phyloP scores from a whole-genome alignment of 2,113 vertebrate genomes.

The Montifringilla adamsi region DNA sequence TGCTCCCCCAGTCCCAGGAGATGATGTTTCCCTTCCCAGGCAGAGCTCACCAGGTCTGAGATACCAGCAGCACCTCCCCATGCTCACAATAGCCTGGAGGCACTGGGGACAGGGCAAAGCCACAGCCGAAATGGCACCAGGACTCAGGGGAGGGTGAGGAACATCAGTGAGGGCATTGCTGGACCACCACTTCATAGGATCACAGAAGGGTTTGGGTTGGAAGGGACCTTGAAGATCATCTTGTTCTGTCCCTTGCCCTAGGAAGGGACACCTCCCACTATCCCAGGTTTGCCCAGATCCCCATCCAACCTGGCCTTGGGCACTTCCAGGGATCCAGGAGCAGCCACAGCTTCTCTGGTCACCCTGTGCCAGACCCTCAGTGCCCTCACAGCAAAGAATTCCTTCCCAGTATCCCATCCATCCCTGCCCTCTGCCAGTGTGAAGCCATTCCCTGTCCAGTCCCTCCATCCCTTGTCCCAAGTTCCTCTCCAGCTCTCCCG shows the following conservation, averaged over 20 bases:
- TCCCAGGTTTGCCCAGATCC: neutral
- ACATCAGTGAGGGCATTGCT: neutral
- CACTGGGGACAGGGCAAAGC: rapidly evolving
- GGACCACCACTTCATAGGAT: neutral
- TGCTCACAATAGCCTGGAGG: rapidly evolving
- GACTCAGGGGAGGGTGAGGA: neutral
- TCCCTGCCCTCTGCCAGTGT: rapidly evolving
- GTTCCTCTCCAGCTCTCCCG: neutral
- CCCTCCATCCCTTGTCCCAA: neutral
- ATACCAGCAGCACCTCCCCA: neutral
- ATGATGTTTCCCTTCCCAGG: neutral
- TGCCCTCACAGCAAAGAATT: rapidly evolving
- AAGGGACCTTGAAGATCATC: neutral
- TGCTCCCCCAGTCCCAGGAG: neutral
- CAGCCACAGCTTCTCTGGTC: neutral
- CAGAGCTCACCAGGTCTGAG: neutral
- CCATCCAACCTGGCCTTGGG: rapidly evolving
- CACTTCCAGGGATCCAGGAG: neutral
- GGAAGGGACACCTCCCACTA: neutral
- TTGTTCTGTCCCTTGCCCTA: rapidly evolving
- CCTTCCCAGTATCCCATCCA: too few relatives aligned
- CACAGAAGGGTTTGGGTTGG: neutral
- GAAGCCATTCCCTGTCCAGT: neutral
- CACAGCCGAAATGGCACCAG: neutral
- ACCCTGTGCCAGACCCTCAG: neutral